Evolutionary conservation across 1,140 invertebrate genomes (phyloP).

Genomic region (Drosophila simulans): DNA sequence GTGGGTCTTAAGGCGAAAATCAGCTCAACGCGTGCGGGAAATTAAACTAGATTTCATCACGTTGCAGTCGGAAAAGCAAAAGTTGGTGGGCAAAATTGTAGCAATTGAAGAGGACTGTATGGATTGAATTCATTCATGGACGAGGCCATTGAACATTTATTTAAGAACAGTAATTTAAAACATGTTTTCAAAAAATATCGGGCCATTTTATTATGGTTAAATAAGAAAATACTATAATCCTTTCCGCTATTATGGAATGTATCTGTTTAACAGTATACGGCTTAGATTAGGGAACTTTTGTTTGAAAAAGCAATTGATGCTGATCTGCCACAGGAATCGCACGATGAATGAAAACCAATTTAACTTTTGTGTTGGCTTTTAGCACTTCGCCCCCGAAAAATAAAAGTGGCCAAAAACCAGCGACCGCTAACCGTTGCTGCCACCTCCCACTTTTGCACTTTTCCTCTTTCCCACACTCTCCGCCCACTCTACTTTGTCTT

Average conservation of each 20-base stretch:
- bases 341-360: constrained; percentile 30
- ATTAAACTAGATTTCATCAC: constrained; percentile 46
- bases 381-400: constrained; percentile 25
- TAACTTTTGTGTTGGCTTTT: constrained; percentile 19
- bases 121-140: background rate
- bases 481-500: constrained; percentile 5
- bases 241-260: background rate
- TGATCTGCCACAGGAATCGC: constrained; percentile 6
- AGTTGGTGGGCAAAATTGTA: constrained; percentile 13
- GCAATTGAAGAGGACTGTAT: constrained; percentile 5
- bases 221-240: too few species aligned
- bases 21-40: constrained; percentile 47
- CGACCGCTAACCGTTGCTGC: constrained; percentile 24
- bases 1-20: constrained; percentile 49
- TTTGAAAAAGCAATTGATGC: constrained; percentile 12
- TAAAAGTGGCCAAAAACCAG: constrained; percentile 28
- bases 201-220: too few species aligned
- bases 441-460: constrained; percentile 23
- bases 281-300: background rate
- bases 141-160: too few species aligned
- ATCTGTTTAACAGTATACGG: background rate
- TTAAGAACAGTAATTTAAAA: background rate
- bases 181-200: too few species aligned
- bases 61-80: constrained; percentile 7
- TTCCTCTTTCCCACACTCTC: constrained; percentile 23